Evolutionary conservation across 23 tunicate genomes (phyloP).

Genomic region (Trididemnum clinides): DNA sequence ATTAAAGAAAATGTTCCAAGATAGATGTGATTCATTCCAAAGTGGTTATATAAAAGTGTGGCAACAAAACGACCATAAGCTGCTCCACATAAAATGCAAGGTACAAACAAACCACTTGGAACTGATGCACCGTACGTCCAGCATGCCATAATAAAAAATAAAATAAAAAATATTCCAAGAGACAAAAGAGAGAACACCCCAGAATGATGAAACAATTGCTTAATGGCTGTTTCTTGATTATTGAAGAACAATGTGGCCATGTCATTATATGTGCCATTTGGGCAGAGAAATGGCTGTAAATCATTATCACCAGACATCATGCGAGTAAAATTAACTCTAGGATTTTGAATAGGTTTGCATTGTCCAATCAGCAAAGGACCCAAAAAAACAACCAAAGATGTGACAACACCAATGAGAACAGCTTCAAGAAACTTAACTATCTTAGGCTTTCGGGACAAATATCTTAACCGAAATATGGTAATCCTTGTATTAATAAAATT

Average conservation of each 20-base stretch:
- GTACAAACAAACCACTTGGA: conserved; percentile 91
- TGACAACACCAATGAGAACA: conserved; percentile 40
- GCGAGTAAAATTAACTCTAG: too few relatives aligned
- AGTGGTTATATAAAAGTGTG: conserved; percentile 33
- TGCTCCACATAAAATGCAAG: conserved; percentile 88
- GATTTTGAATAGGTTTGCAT: conserved; percentile 45
- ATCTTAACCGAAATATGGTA: conserved; percentile 60
- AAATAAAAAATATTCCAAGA: conserved; percentile 70
- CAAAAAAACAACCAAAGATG: conserved; percentile 49
- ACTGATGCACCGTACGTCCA: conserved; percentile 89
- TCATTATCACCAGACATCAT: too few relatives aligned
- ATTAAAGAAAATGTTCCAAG: conserved; percentile 86
- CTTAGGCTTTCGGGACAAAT: conserved; percentile 49
- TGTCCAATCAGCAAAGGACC: conserved; percentile 44
- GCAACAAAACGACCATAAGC: conserved; percentile 91
- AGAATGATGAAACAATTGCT: conserved; percentile 77
- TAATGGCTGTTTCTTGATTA: conserved; percentile 86
- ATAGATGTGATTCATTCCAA: conserved; percentile 70
- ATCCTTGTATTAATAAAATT: conserved; percentile 75
- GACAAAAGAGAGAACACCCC: conserved; percentile 76
- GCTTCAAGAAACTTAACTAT: conserved; percentile 59
- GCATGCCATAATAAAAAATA: conserved; percentile 84
- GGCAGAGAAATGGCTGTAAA: conserved; percentile 59
- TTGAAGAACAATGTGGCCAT: conserved; percentile 95
- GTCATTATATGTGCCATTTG: conserved; percentile 77